Conservation (phyloP, 2,113 vertebrate species). For the Labeo rohita region DNA sequence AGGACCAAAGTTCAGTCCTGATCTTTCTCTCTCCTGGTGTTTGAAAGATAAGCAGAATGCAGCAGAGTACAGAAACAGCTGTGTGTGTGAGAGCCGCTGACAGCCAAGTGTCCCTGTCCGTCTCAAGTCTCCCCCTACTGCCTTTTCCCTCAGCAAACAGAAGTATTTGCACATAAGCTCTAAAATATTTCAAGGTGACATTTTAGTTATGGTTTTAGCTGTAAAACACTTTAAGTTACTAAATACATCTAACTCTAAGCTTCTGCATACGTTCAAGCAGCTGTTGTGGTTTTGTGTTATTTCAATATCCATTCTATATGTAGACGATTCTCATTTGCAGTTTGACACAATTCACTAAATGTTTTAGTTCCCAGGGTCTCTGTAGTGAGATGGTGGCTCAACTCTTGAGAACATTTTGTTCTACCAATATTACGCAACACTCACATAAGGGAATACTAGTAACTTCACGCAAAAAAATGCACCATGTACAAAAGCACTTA, state of each 20-base stretch:
- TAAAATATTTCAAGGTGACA: slow-evolving; percentile 6
- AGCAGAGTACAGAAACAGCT: slow-evolving; percentile 67
- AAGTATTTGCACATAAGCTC: neutral
- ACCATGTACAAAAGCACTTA: neutral
- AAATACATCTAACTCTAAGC: neutral
- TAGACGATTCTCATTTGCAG: slow-evolving; percentile 40
- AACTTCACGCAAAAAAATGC: neutral
- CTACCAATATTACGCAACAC: neutral
- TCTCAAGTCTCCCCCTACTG: slow-evolving; percentile 54
- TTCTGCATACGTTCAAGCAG: neutral
- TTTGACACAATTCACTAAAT: slow-evolving; percentile 41
- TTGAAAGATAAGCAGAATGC: slow-evolving; percentile 25
- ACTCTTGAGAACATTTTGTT: slow-evolving; percentile 23
- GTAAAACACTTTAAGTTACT: neutral
- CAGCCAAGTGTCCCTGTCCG: slow-evolving; percentile 64
- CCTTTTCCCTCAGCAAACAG: slow-evolving; percentile 51
- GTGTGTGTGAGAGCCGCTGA: slow-evolving; percentile 51
- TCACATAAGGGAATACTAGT: neutral
- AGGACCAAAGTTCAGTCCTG: slow-evolving; percentile 33
- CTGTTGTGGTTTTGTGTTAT: neutral
- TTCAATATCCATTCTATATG: neutral
- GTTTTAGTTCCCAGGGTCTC: neutral
- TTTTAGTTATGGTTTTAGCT: neutral
- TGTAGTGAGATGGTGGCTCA: neutral
- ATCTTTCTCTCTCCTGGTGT: slow-evolving; percentile 13